Evolutionary conservation across 2,113 vertebrate genomes (phyloP).

Genomic region (Tauraco erythrolophus): DNA sequence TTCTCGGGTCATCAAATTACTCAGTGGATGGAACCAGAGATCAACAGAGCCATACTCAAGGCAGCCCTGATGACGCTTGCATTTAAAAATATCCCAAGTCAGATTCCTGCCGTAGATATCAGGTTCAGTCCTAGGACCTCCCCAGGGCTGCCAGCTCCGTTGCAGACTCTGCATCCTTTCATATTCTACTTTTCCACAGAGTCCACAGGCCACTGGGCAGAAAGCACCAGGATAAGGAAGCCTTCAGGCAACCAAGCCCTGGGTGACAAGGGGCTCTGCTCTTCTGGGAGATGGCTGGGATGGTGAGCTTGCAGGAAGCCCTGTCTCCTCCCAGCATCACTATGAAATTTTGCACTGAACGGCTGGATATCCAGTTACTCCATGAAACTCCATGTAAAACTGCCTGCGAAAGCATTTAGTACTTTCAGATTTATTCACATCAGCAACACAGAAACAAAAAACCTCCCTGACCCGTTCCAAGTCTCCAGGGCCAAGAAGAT

Average conservation of each 20-base stretch:
- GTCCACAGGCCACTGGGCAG: not conserved
- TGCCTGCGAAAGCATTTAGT: not conserved
- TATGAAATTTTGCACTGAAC: not conserved
- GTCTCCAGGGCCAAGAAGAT: not conserved
- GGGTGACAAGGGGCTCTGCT: fast-evolving
- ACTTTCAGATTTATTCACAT: fast-evolving
- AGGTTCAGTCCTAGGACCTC: not conserved
- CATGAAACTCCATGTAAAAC: not conserved
- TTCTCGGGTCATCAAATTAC: not conserved
- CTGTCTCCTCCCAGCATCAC: not conserved
- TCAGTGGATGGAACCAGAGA: fast-evolving
- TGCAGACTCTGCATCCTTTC: not conserved
- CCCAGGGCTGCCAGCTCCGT: not conserved
- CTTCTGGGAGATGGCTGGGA: not conserved
- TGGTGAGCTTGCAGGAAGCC: not conserved
- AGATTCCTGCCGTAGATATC: not conserved
- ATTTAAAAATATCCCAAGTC: not conserved
- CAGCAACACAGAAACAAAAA: not conserved
- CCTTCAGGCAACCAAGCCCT: not conserved
- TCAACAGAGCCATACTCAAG: not conserved
- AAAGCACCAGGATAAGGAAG: not conserved
- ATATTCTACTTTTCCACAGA: too few species aligned
- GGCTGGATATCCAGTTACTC: not conserved
- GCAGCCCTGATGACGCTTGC: not conserved
- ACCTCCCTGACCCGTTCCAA: not conserved